phyloP scores from a whole-genome alignment of 2,113 vertebrate species.

The Sakesphorus luctuosus region DNA sequence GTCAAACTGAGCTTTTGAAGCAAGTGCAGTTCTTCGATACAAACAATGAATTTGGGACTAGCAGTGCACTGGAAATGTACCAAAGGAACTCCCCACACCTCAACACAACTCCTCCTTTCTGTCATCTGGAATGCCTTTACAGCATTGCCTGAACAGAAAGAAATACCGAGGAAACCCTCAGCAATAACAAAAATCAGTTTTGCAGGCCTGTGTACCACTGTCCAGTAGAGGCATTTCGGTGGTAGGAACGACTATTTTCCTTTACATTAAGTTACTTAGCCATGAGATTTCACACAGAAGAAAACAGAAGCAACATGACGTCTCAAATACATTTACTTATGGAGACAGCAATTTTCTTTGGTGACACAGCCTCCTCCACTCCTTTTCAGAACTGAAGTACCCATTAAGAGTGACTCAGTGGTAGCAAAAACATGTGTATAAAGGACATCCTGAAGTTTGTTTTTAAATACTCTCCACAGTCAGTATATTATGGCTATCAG shows the following conservation, averaged over 20 bases:
- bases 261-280: neutral
- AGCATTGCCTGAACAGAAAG: neutral
- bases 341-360: constrained; percentile 17
- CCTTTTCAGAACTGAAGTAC: constrained; percentile 26
- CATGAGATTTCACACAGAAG: neutral
- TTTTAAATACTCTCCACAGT: neutral
- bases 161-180: neutral
- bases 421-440: neutral
- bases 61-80: neutral
- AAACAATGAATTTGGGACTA: neutral
- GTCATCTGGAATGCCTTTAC: neutral
- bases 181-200: neutral
- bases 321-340: neutral
- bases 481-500: neutral
- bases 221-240: neutral
- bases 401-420: constrained; percentile 7
- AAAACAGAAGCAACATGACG: neutral
- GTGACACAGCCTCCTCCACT: neutral
- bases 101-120: neutral
- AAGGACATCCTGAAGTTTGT: constrained; percentile 8
- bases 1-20: neutral
- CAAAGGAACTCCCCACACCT: constrained; percentile 11
- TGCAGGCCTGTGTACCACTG: neutral
- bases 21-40: neutral
- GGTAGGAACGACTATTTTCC: neutral